Conservation (phyloP, 1,140 invertebrate species). For the Phocides pigmalion region DNA sequence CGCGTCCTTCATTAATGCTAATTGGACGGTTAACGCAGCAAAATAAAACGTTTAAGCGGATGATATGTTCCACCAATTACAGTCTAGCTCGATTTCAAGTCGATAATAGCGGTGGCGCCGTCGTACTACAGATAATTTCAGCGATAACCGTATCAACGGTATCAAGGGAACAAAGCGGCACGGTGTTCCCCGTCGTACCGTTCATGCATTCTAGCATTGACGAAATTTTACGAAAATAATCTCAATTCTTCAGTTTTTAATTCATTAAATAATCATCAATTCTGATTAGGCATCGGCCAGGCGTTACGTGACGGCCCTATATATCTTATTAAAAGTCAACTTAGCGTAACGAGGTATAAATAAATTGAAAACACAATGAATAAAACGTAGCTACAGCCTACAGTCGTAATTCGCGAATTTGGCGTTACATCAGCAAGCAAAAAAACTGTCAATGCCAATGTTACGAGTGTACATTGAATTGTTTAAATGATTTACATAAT, state of each 20-base stretch:
- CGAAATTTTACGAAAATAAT: background rate
- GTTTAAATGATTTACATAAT: background rate
- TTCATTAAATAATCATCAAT: too few relatives aligned
- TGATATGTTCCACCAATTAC: constrained; percentile 42
- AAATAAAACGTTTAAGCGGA: constrained; percentile 2
- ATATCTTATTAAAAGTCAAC: constrained; percentile 48
- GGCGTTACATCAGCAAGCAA: constrained; percentile 53
- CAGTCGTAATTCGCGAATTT: constrained; percentile 47
- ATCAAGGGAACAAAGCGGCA: constrained; percentile 38
- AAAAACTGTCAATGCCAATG: constrained; percentile 65
- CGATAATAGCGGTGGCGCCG: constrained; percentile 49
- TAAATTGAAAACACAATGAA: constrained; percentile 60
- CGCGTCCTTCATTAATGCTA: background rate
- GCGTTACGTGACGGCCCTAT: too few relatives aligned
- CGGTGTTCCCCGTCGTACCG: constrained; percentile 11
- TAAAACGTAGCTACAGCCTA: constrained; percentile 33
- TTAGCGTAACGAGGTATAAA: constrained; percentile 59
- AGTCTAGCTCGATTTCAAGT: constrained; percentile 41
- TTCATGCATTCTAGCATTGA: background rate
- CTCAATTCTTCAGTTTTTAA: too few relatives aligned
- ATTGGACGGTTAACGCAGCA: background rate
- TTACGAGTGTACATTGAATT: constrained; percentile 42
- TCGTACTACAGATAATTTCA: constrained; percentile 41
- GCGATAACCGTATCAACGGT: constrained; percentile 44
- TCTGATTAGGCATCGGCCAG: too few relatives aligned